Percentiles rank a stretch among this genome's conserved stretches.
These are phyloP conservation scores for Drosophila koepferae DNA, from an alignment of 2,888 invertebrate genomes.

Conservation along the genomic window DNA sequence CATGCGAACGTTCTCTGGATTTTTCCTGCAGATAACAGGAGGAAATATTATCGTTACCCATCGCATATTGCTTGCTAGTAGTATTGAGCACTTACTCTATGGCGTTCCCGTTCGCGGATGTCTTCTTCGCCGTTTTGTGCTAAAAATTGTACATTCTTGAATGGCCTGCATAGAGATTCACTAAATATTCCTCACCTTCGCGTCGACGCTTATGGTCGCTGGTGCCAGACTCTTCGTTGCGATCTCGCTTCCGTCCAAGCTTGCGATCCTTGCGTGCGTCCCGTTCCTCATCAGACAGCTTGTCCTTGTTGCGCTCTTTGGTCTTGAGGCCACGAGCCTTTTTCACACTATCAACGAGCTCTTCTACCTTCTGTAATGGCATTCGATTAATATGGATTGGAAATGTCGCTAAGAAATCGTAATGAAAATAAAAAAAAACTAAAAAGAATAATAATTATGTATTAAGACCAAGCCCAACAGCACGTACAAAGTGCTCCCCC, in stretches of 20 bases:
- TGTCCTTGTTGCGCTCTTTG: constrained; percentile 87
- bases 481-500: constrained; percentile 1
- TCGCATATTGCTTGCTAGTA: not conserved
- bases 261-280: constrained; percentile 93
- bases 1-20: constrained; percentile 92
- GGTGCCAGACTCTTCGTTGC: constrained; percentile 89
- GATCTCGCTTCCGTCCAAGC: constrained; percentile 92
- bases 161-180: constrained; percentile 20
- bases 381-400: constrained; percentile 50
- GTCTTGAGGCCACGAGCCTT: constrained; percentile 82
- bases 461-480: constrained; percentile 14
- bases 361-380: constrained; percentile 83
- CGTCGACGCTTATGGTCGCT: constrained; percentile 92
- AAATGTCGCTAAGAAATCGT: not conserved
- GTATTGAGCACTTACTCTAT: constrained; percentile 86
- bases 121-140: constrained; percentile 92
- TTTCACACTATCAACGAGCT: constrained; percentile 83
- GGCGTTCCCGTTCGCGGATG: constrained; percentile 89
- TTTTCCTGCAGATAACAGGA: constrained; percentile 87
- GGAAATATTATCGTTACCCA: not conserved
- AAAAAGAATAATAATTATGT: not conserved
- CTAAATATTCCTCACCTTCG: constrained; percentile 87
- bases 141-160: constrained; percentile 57
- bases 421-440: not conserved
- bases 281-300: constrained; percentile 92